Evolutionary conservation across 2,888 invertebrate genomes (phyloP), one percentile per base, ranked within the genome.

Genomic region (Callosobruchus maculatus): DNA sequence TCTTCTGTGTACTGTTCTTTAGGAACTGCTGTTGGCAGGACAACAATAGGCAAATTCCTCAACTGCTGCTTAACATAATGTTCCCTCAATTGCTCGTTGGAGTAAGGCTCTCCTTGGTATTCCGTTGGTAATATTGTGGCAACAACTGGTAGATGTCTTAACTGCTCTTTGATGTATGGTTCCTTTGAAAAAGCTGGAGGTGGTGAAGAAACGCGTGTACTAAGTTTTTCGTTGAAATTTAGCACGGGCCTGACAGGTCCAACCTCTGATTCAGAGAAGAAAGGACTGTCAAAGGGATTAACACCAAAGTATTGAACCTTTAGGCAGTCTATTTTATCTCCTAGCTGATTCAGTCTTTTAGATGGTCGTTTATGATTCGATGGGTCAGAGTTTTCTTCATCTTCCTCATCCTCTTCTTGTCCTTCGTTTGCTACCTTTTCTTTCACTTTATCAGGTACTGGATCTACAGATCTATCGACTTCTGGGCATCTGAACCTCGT

Each of bases 271-370:
- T 92, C 91, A 74, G 87, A 86, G 80, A 94, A 94, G 78, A 94
- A 88, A 0, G 94, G 94, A 86, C 91, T 94, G 79, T 94, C 94
- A 73, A 94, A 85, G 0, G 94, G 94, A 84, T 94, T 90, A 75
- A 90, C 88, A 0, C 93, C 94, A 83, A 94, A 95, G 84, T 92
- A 94, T 87, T 70, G 76, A 20, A 71, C 72, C 85, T 93, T 93
- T 30, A 93, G 90, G 81, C 95, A 95, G 78, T 93, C 92, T 21
- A 95, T 91, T 87, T 93, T 92, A 78, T 93, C 91, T 0, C 94
- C 94, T 22, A 95, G 86, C 0, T 91, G 91, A 76, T 86, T 86
- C 0, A 94, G 85, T 74, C 93, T 88, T 0, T 89, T 90, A 73
- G 85, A 84, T 78, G 88, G 83, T 77, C 87, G 86, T 68, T 81